These are phyloP conservation scores for Zosterops japonicus DNA, from an alignment of 2,113 vertebrate genomes.

Conservation along the genomic window DNA sequence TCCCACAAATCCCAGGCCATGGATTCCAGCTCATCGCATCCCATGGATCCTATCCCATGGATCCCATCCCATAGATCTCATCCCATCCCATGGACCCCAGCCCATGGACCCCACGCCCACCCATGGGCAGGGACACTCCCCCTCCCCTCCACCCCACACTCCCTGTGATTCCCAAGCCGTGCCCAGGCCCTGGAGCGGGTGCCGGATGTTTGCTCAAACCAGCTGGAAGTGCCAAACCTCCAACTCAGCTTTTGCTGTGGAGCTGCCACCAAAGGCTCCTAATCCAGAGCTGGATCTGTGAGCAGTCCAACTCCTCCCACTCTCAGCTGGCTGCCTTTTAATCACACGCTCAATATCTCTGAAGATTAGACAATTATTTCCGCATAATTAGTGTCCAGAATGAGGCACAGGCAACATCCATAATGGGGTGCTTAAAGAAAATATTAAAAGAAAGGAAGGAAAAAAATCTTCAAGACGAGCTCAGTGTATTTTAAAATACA, in stretches of 20 bases:
- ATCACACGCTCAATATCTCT: slow-evolving; percentile 56
- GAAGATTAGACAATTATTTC: slow-evolving; percentile 59
- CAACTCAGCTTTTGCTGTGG: background rate
- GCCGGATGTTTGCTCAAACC: background rate
- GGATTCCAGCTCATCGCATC: too few species aligned
- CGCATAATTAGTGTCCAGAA: slow-evolving; percentile 44
- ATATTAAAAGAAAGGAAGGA: background rate
- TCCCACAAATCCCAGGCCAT: background rate
- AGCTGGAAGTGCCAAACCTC: background rate
- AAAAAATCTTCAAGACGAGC: background rate
- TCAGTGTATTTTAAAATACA: background rate
- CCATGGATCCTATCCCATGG: background rate
- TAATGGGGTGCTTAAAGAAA: background rate
- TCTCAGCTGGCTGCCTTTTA: slow-evolving; percentile 42
- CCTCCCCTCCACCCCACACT: background rate
- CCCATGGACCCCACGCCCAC: too few species aligned
- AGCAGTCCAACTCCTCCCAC: slow-evolving; percentile 25
- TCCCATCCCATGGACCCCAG: background rate
- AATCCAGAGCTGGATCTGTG: background rate
- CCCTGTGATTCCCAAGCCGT: background rate
- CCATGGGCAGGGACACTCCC: background rate
- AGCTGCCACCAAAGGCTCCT: slow-evolving; percentile 11
- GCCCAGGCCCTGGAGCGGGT: background rate
- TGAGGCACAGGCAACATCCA: slow-evolving; percentile 33
- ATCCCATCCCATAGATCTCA: background rate